phyloP scores from a whole-genome alignment of 2,113 vertebrate genomes.

The Calidris pugnax region DNA sequence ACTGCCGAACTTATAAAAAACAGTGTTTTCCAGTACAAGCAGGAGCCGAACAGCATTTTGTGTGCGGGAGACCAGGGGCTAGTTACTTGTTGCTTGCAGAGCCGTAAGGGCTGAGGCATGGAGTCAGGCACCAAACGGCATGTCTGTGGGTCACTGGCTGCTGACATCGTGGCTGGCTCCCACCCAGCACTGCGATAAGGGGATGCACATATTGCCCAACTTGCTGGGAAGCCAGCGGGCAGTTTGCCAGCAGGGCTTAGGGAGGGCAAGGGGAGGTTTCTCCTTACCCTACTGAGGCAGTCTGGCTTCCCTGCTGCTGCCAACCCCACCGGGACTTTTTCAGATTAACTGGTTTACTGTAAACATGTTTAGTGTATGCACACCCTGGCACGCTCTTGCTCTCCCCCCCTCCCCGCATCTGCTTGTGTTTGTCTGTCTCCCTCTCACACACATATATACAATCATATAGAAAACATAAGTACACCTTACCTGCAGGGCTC shows the following conservation, averaged over 20 bases:
- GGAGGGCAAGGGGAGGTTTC: not conserved
- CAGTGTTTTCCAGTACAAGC: not conserved
- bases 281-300: fast-evolving
- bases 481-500: not conserved
- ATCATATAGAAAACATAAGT: not conserved
- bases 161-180: not conserved
- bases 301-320: not conserved
- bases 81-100: not conserved
- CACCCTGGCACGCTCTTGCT: not conserved
- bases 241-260: not conserved
- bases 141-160: not conserved
- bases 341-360: not conserved
- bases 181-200: not conserved
- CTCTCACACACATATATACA: fast-evolving
- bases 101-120: not conserved
- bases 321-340: not conserved
- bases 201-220: not conserved
- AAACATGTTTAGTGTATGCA: not conserved
- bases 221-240: not conserved
- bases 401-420: not conserved
- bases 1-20: not conserved
- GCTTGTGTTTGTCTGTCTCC: not conserved
- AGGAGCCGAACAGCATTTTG: not conserved
- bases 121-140: not conserved
- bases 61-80: not conserved